Base-by-base conservation (phyloP, 2,888 invertebrate genomes). In the Cephus pulcher region DNA sequence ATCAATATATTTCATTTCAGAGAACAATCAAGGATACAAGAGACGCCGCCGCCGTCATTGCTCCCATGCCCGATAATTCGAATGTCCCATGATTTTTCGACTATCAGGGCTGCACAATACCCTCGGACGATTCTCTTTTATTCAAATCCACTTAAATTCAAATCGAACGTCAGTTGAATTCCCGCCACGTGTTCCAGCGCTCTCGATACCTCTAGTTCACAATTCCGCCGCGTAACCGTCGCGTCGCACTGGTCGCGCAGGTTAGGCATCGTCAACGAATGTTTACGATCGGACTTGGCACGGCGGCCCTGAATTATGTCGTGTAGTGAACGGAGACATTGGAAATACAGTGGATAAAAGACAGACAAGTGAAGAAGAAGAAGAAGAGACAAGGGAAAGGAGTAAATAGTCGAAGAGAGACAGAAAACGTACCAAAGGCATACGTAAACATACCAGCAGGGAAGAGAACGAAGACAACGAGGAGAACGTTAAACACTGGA, bases 1-100 rank as follows among this genome's bases (percentile, higher is more conserved):
- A 85, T 83, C 83, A 81, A 83, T 81, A 84, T 82, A 82, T 83
- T 85, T 83, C 82, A 84, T 85, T 85, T 82, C 80, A 79, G 78
- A 84, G 85, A 84, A 85, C 84, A 84, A 83, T 80, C 76, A 56
- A 82, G 79, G 80, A 79, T 74, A 74, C 83, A 75, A 75, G 75
- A 80, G 82, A 74, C 75, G 79, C 74, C 80, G 79, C 69, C 77
- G 77, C 75, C 73, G 81, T 76, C 74, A 56, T 56, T 56, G 56
- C 56, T 35, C 71, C n/a, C 23, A 73, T 34, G 30, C 34, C 23
- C 37, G 37, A 35, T 34, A 34, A 74, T 35, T 74, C 37, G 33
- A n/a, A 11, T 33, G 32, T 73, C 73, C 73, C 73, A 30, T 11
- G 33, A 34, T 73, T 30, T 30, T 56, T 56, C 23, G 71, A 12